phyloP scores from a whole-genome alignment of 2,888 invertebrate genomes.

The Drosophila antonietae region DNA sequence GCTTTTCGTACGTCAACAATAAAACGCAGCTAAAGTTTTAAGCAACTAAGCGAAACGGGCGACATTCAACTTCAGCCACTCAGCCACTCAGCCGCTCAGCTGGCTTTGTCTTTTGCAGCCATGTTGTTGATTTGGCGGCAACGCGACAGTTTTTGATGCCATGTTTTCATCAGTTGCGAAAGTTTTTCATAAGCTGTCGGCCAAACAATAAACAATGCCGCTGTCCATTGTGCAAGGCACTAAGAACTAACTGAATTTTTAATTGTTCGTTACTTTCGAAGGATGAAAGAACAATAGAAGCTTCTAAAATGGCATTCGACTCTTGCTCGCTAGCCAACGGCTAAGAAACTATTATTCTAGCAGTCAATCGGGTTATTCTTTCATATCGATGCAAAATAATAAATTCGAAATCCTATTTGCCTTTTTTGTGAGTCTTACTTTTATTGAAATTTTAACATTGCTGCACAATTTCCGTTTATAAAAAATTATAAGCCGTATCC shows the following conservation, averaged over 20 bases:
- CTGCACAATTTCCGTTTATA: slow-evolving; percentile 13
- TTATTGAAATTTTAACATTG: slow-evolving; percentile 8
- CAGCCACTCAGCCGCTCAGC: slow-evolving; percentile 8
- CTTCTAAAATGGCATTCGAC: slow-evolving; percentile 31
- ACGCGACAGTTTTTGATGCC: slow-evolving; percentile 24
- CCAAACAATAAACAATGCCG: slow-evolving; percentile 67
- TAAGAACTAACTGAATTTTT: slow-evolving; percentile 74
- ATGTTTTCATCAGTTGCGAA: slow-evolving; percentile 63
- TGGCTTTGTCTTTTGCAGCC: slow-evolving; percentile 43
- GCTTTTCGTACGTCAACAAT: slow-evolving; percentile 35
- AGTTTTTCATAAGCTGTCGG: slow-evolving; percentile 47
- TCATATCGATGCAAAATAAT: neutral
- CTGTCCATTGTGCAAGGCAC: slow-evolving; percentile 26
- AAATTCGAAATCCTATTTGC: neutral
- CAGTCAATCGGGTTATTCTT: slow-evolving; percentile 13
- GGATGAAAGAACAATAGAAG: slow-evolving; percentile 41
- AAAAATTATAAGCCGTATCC: slow-evolving; percentile 17
- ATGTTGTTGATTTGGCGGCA: slow-evolving; percentile 26
- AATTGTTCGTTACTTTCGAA: slow-evolving; percentile 63
- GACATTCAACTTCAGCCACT: slow-evolving; percentile 14
- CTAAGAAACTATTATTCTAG: slow-evolving; percentile 14
- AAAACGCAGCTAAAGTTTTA: slow-evolving; percentile 51
- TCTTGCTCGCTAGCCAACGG: neutral
- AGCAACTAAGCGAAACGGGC: slow-evolving; percentile 34
- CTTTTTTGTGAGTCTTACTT: neutral